Evolutionary conservation across 1,140 invertebrate species (phyloP), one percentile per base, ranked within the genome.

Genomic region (Pseudachorutes palmiensis): DNA sequence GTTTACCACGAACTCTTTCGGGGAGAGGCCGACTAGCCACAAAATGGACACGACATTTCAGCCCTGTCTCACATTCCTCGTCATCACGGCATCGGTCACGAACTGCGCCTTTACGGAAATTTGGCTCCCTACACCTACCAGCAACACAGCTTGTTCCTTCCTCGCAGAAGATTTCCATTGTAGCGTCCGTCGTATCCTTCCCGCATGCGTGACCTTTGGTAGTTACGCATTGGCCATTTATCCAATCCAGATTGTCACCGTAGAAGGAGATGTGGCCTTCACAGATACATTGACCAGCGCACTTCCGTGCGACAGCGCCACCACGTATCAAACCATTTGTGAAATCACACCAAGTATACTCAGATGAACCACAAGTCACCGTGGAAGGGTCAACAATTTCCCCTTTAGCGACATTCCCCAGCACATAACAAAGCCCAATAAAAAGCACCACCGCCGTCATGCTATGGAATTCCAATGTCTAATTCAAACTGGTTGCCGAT

Each of bases 311-410:
- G 24, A 24, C 24, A 55, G 24, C 24, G 5, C 51, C 51, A 26
- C 51, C 51, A 3, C 51, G 12, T 5, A 55, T 26, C 5, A 55
- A 22, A 55, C 51, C 51, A 26, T 55, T 55, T 5, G 12, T 19
- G 24, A 19, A 55, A 19, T 55, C 51, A 55, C 51, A 55, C 51
- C 51, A 55, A 55, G 51, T 55, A 3, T 24, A 55, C 51, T 55
- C 51, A 3, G 12, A 12, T 12, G 12, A 3, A 55, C 51, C 51
- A 26, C 51, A 55, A 14, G 12, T 55, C 24, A 55, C 51, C 5
- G 51, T 55, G 12, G 51, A 9, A 14, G 51, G 51, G 24, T 55
- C 51, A 5, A 55, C 36, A n/a, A n/a, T n/a, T n/a, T n/a, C n/a
- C n/a, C n/a, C n/a, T n/a, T n/a, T n/a, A n/a, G n/a, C n/a, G n/a